Conservation (phyloP, 1,140 invertebrate genomes). For the Nylanderia fulva region DNA sequence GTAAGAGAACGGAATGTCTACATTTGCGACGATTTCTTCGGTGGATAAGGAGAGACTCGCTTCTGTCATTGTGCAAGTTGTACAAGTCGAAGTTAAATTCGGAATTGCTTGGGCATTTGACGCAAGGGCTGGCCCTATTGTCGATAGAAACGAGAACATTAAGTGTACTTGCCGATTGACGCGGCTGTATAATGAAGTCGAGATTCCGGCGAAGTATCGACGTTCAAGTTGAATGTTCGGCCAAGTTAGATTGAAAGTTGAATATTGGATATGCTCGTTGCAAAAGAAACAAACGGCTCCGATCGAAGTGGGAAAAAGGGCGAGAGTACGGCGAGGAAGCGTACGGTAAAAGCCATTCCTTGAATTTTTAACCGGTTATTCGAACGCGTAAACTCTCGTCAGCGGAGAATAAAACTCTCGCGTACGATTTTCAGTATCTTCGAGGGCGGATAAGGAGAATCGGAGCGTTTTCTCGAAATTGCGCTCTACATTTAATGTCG, state of each 20-base stretch:
- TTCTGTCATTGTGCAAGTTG: conserved; percentile 46
- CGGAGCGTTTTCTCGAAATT: conserved; percentile 1
- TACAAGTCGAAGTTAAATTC: conserved; percentile 50
- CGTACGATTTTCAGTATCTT: conserved; percentile 25
- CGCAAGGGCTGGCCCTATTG: conserved; percentile 21
- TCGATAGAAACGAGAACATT: conserved; percentile 48
- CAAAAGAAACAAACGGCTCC: conserved; percentile 39
- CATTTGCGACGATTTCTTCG: conserved; percentile 58
- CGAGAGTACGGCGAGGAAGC: neutral
- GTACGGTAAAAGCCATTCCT: conserved; percentile 32
- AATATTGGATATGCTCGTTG: conserved; percentile 50
- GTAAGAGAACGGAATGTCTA: conserved; percentile 60
- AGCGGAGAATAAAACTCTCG: conserved; percentile 35
- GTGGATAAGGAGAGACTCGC: conserved; percentile 42
- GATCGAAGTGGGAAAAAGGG: neutral
- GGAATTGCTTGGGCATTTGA: conserved; percentile 53
- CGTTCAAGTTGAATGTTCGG: conserved; percentile 27
- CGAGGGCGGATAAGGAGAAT: conserved; percentile 37
- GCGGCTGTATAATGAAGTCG: conserved; percentile 51
- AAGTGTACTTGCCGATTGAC: conserved; percentile 58
- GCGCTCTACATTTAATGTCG: conserved; percentile 22
- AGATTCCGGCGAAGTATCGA: conserved; percentile 28
- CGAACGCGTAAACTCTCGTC: conserved; percentile 53
- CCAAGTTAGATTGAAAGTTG: conserved; percentile 55
- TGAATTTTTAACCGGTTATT: conserved; percentile 57